phyloP scores from a whole-genome alignment of 2,888 invertebrate species.

The Agriotes lineatus region DNA sequence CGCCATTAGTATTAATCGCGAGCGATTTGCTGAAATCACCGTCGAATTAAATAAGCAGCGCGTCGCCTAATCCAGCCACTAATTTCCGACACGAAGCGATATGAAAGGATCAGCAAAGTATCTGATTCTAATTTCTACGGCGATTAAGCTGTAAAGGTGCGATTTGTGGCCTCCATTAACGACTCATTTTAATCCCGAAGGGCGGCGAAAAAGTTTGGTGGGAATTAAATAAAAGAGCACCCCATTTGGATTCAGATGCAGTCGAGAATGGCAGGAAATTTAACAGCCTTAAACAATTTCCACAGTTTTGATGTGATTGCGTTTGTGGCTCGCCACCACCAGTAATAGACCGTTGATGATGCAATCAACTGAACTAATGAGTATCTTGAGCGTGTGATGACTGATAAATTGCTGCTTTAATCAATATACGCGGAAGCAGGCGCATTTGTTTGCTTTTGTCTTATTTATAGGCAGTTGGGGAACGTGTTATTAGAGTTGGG shows the following conservation, averaged over 20 bases:
- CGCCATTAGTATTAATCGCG: no score
- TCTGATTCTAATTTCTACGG: slow-evolving; percentile 6
- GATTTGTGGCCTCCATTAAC: slow-evolving; percentile 15
- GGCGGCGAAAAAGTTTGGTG: neutral
- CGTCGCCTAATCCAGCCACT: neutral
- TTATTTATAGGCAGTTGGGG: no score
- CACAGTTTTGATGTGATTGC: neutral
- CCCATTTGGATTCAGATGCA: slow-evolving; percentile 12
- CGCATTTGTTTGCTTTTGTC: no score
- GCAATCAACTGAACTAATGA: slow-evolving; percentile 4
- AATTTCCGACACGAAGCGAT: neutral
- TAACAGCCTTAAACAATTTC: neutral
- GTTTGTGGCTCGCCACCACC: neutral
- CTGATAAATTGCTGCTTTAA: neutral
- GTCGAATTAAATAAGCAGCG: neutral
- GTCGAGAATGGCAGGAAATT: slow-evolving; percentile 4
- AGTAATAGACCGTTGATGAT: slow-evolving; percentile 8
- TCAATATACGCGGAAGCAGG: no score
- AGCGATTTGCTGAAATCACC: no score
- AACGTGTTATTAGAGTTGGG: no score
- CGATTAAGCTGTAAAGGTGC: slow-evolving; percentile 17
- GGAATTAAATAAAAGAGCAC: slow-evolving; percentile 5
- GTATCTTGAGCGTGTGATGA: neutral
- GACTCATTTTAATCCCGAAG: slow-evolving; percentile 11
- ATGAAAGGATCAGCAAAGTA: neutral